Evolutionary conservation across 1,140 invertebrate species (phyloP), one percentile per base, ranked within the genome.

Genomic region (Meloidogyne exigua): DNA sequence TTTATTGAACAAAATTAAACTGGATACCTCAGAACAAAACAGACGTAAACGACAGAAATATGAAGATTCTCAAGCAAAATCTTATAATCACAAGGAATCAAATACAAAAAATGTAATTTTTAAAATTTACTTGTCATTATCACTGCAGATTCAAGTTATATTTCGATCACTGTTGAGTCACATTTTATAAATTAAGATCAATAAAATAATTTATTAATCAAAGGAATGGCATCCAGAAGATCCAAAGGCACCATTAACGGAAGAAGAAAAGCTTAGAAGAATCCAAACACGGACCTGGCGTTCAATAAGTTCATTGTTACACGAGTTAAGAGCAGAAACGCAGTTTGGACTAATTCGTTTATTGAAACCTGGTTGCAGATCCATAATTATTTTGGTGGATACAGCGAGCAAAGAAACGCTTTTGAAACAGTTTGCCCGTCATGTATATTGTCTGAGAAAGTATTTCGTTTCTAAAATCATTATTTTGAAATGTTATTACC

Each of bases 391-490:
- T 12, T 89, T 98, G 39, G 92, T 96, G 2, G 95, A 98, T 89
- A 90, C 91, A 85, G 92, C 96, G 86, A 93, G 92, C 76, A 92
- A 94, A 76, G 89, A 92, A 74, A 92, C 93, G 88, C 89, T 98
- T 66, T 89, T 98, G 73, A 92, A 93, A 71, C 92, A 92, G 80
- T 98, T 96, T 90, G 93, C 96, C 88, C 92, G 92, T 89, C 92
- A 93, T 82, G 92, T 97, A 68, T 96, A 94, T 92, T 95, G 95
- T 18, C 96, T 96, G 87, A 91, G 95, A 87, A 94, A 94, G 93
- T 95, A 89, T 89, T 90, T 76, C 21, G 4, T 32, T 25, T 11
- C 25, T 21, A 10, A 18, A 71, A 21, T 13, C 11, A 2, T 15
- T 18, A 1, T 10, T 10, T 57, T 26, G 18, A 76, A 15, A n/a